Conservation (phyloP, 1,140 invertebrate genomes). For the Leguminivora glycinivorella region DNA sequence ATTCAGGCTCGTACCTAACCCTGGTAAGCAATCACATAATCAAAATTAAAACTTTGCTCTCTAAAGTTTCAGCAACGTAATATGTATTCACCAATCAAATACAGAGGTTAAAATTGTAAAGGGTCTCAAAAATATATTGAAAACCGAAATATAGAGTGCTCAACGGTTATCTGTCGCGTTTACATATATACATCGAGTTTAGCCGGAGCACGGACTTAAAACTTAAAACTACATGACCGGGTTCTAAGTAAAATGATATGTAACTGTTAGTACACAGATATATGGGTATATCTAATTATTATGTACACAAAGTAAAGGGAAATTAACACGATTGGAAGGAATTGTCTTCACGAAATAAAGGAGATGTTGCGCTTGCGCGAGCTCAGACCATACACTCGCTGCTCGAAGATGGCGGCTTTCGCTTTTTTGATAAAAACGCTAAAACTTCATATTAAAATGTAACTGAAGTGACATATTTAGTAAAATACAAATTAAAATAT, state of each 20-base stretch:
- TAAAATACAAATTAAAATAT: too few species aligned
- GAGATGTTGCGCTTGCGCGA: background rate
- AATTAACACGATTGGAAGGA: conserved; percentile 22
- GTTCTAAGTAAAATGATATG: conserved; percentile 65
- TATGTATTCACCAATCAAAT: conserved; percentile 48
- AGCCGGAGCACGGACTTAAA: conserved; percentile 12
- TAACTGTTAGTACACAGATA: conserved; percentile 41
- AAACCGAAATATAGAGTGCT: conserved; percentile 29
- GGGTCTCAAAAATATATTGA: conserved; percentile 64
- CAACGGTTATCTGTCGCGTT: conserved; percentile 12
- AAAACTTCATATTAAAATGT: background rate
- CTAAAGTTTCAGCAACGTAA: background rate
- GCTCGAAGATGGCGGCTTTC: background rate
- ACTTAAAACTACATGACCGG: conserved; percentile 17
- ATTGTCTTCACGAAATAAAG: conserved; percentile 27
- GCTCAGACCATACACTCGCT: conserved; percentile 17
- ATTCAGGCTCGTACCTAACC: background rate
- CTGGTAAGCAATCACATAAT: background rate
- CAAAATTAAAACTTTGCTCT: background rate
- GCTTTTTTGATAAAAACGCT: background rate
- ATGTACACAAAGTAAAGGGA: conserved; percentile 17
- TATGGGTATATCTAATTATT: conserved; percentile 27
- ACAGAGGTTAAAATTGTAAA: conserved; percentile 59
- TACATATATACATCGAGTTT: conserved; percentile 22
- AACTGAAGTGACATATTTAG: background rate